Conservation (phyloP, 2,888 invertebrate species). For the Zele albiditarsus region DNA sequence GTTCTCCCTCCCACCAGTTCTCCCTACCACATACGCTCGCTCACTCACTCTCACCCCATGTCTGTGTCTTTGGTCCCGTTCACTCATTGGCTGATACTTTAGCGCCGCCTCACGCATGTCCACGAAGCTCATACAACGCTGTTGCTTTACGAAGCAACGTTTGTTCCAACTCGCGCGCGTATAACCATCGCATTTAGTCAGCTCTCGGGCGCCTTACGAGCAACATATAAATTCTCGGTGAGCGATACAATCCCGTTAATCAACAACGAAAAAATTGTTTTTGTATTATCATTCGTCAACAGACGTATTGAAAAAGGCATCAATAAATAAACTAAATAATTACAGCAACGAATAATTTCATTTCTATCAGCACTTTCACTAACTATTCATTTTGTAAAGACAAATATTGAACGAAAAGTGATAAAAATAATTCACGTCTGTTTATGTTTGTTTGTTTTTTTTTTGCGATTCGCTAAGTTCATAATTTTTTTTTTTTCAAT, state of each 20-base stretch:
- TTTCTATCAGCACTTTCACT: too few species aligned
- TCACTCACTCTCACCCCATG: not conserved
- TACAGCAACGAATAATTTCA: too few species aligned
- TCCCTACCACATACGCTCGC: not conserved
- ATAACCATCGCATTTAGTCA: conserved; percentile 54
- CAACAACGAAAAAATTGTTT: conserved; percentile 2
- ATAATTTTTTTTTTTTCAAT: too few species aligned
- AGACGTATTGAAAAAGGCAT: not conserved
- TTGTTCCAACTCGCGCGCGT: conserved; percentile 30
- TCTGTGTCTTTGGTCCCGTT: conserved; percentile 6
- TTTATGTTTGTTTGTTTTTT: not conserved
- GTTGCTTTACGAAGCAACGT: conserved; percentile 21
- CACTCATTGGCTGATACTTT: conserved; percentile 52
- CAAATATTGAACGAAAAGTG: not conserved
- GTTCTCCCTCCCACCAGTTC: too few species aligned
- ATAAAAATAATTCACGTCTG: not conserved
- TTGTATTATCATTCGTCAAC: not conserved
- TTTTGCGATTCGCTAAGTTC: too few species aligned
- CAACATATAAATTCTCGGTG: conserved; percentile 49
- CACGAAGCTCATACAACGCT: conserved; percentile 3
- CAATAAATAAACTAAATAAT: not conserved
- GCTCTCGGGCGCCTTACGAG: conserved; percentile 66
- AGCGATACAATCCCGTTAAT: conserved; percentile 19
- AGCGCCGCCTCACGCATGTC: conserved; percentile 54
- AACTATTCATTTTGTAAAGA: not conserved